Base-by-base conservation (phyloP, 2,113 vertebrate species). In the Nibea coibor region DNA sequence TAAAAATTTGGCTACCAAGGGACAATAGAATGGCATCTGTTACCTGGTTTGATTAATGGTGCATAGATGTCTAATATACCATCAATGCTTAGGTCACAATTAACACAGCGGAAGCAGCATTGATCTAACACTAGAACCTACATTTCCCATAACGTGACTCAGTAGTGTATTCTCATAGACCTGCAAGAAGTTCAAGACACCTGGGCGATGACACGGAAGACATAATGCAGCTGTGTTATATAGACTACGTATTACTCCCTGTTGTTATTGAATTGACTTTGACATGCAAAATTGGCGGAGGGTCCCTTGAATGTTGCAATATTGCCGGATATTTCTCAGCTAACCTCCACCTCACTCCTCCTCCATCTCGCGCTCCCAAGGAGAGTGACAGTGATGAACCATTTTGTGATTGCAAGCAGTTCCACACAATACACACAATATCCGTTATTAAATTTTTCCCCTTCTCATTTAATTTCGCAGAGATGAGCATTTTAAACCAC, bases 351-450 rank as follows among this genome's bases (percentile, higher is more conserved):
- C 48, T 57, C 59, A 67, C 20, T 63, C 47, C 50, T 76, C 58
- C 74, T 80, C 78, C 48, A 47, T 80, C 78, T 65, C 59, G 1
- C 53, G 26, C 24, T 87, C 45, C 58, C 61, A 53, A 16, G 15
- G n/a, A 72, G 75, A 80, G 58, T 81, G 79, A 81, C 81, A 82
- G 72, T 81, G 73, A 84, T 83, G 81, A 86, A 88, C 75, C 20
- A 66, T 79, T 81, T 83, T 8, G 14, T 72, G 77, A 82, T 87
- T 80, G 79, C 72, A 82, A 87, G 85, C 78, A 77, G 83, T 89
- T 87, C 59, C 82, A 83, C 80, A 83, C 85, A 70, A 82, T 90
- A 84, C 82, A 83, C 78, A 88, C 84, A 78, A 65, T 75, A 81
- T 86, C 61, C 53, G 78, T 72, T 77, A 85, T 83, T 87, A 64